Evolutionary conservation across 2,113 vertebrate genomes (phyloP).

Genomic region (Columba janthina): DNA sequence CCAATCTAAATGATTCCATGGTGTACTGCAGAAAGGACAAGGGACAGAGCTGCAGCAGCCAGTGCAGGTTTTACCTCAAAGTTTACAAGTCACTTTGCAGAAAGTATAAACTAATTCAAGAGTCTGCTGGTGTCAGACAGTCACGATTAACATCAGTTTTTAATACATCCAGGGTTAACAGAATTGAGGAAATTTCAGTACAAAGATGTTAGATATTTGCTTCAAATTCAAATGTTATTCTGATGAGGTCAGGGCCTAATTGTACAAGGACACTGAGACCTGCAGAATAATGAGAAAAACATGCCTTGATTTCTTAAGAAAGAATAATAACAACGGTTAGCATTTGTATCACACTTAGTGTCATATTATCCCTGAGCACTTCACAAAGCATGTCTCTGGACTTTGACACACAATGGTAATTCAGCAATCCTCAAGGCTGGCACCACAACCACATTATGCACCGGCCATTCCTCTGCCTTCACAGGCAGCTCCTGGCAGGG

Average conservation of each 20-base stretch:
- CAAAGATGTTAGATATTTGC: background rate
- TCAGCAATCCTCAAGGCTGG: background rate
- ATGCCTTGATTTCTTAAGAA: background rate
- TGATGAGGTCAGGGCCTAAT: background rate
- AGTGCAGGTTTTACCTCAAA: background rate
- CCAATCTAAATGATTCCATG: background rate
- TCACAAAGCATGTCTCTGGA: background rate
- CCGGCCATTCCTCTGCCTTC: background rate
- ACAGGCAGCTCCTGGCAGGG: background rate
- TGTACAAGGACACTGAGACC: background rate
- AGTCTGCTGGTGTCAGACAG: background rate
- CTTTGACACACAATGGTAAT: background rate
- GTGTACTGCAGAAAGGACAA: background rate
- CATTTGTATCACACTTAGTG: background rate
- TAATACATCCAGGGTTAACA: background rate
- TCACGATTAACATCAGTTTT: background rate
- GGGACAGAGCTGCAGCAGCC: background rate
- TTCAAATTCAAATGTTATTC: slow-evolving; percentile 3
- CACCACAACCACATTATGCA: background rate
- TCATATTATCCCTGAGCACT: background rate
- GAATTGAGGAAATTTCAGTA: background rate
- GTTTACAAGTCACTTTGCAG: background rate
- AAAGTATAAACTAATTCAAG: background rate
- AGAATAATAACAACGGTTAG: background rate
- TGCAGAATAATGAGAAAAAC: background rate